Conservation (phyloP, 2,113 vertebrate species). For the Semnornis frantzii region DNA sequence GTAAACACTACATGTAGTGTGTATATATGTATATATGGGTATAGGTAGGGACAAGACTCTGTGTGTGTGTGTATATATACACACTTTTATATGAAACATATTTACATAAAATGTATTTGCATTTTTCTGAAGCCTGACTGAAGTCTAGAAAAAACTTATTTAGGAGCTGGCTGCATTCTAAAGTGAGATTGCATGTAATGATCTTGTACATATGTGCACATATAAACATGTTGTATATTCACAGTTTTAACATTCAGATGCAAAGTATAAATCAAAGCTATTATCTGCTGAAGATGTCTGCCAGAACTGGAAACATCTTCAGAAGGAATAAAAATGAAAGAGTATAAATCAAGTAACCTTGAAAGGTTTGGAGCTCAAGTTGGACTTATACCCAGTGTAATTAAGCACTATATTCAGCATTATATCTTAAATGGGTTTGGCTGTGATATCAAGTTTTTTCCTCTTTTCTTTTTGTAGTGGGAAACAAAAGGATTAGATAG, state of each 20-base stretch:
- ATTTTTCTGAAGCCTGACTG: background rate
- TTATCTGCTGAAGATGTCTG: background rate
- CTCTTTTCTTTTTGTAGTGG: conserved; percentile 39
- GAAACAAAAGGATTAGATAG: conserved; percentile 80
- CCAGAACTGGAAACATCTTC: conserved; percentile 29
- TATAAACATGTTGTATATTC: background rate
- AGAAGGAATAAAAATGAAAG: background rate
- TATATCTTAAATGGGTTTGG: background rate
- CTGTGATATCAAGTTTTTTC: background rate
- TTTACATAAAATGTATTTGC: background rate
- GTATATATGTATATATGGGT: background rate
- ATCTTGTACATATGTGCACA: background rate
- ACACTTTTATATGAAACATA: background rate
- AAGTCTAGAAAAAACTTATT: background rate
- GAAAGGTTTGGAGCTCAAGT: conserved; percentile 7
- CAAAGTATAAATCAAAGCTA: background rate
- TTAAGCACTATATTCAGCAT: conserved; percentile 21
- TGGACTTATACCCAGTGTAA: conserved; percentile 3
- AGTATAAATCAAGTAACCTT: background rate
- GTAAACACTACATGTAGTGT: background rate
- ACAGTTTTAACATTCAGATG: background rate
- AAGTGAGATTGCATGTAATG: background rate
- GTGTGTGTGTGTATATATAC: background rate
- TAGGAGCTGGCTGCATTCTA: background rate
- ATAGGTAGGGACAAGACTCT: background rate